Evolutionary conservation across 2,113 vertebrate genomes (phyloP).

Genomic region (Neodontobutis hainanensis): DNA sequence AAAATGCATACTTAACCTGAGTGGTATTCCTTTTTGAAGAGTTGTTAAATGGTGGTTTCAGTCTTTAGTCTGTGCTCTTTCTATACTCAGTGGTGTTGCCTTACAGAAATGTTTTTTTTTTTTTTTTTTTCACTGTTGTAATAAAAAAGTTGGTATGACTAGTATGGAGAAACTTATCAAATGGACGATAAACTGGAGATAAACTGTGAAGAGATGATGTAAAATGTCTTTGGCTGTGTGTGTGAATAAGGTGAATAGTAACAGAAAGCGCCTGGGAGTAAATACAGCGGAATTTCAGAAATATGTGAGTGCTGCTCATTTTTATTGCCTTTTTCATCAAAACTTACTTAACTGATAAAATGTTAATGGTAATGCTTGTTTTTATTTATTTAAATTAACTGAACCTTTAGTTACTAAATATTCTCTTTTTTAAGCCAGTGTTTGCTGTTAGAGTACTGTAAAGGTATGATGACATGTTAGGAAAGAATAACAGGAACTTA

Average conservation of each 20-base stretch:
- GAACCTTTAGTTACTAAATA: no score
- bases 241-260: not conserved
- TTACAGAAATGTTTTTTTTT: constrained; percentile 28
- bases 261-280: not conserved
- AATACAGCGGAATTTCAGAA: constrained; percentile 19
- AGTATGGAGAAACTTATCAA: constrained; percentile 5
- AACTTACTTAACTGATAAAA: not conserved
- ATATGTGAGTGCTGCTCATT: constrained; percentile 12
- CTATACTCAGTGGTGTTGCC: constrained; percentile 11
- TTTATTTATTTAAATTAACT: no score
- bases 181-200: constrained; percentile 4
- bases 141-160: constrained; percentile 10
- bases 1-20: constrained; percentile 1
- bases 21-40: constrained; percentile 30
- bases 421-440: no score
- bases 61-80: constrained; percentile 19
- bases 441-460: no score
- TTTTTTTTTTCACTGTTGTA: constrained; percentile 17
- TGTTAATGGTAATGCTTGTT: no score
- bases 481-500: no score
- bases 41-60: not conserved
- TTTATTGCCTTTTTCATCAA: constrained; percentile 13
- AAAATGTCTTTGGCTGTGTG: not conserved
- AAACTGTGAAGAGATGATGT: constrained; percentile 38
- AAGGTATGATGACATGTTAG: no score